Percentiles rank a stretch among this genome's conserved stretches.
Conservation (phyloP, 2,888 invertebrate species). For the Synergus japonicus region DNA sequence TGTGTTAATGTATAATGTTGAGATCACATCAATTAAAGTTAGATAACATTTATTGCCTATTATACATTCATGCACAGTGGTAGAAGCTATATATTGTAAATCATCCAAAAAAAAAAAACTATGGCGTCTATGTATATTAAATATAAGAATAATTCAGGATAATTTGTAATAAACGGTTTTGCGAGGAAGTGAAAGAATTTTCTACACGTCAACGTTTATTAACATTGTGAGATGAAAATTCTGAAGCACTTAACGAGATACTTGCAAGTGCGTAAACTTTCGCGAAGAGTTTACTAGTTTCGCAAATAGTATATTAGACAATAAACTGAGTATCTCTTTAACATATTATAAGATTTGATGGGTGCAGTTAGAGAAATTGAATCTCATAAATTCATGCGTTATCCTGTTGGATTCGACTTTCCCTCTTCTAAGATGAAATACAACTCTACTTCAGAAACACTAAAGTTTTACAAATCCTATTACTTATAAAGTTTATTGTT, state of each 20-base stretch:
- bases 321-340: slow-evolving; percentile 10
- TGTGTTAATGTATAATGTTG: slow-evolving; percentile 8
- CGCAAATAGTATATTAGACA: slow-evolving; percentile 18
- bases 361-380: background rate
- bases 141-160: background rate
- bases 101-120: background rate
- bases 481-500: background rate
- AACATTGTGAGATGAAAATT: background rate
- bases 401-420: slow-evolving; percentile 21
- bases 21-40: slow-evolving; percentile 3
- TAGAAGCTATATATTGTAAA: background rate
- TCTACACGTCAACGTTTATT: background rate
- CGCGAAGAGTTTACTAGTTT: slow-evolving; percentile 19
- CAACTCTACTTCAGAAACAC: background rate
- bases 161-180: background rate
- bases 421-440: background rate
- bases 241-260: background rate
- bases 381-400: slow-evolving; percentile 20
- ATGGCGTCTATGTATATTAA: too few relatives aligned
- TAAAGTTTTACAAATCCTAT: background rate
- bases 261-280: slow-evolving; percentile 16
- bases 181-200: background rate
- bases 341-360: slow-evolving; percentile 1
- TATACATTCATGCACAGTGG: background rate
- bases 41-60: slow-evolving; percentile 5